Percentiles rank a stretch among this genome's conserved stretches.
These are phyloP conservation scores for Phlogophora meticulosa DNA, from an alignment of 2,888 invertebrate species.

Conservation along the genomic window DNA sequence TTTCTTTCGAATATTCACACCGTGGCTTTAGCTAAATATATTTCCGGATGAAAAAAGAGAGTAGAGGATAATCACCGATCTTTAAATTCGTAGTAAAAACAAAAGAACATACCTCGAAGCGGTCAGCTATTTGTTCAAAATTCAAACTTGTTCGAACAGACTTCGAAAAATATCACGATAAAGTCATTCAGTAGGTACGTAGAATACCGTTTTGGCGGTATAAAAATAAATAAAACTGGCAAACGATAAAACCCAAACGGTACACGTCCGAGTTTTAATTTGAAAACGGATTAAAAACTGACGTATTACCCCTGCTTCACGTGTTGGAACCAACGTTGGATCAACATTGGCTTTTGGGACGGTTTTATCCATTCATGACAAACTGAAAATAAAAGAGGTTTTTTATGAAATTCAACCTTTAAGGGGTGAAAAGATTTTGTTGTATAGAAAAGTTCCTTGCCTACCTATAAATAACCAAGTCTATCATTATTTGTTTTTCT, in stretches of 20 bases:
- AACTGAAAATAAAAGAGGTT: not conserved
- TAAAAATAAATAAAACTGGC: conserved; percentile 64
- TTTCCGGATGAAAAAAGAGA: too few relatives aligned
- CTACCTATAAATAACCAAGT: too few relatives aligned
- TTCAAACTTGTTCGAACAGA: conserved; percentile 7
- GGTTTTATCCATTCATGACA: not conserved
- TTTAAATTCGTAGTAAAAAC: too few relatives aligned
- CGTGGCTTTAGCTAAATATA: too few relatives aligned
- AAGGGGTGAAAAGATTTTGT: too few relatives aligned
- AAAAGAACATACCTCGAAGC: too few relatives aligned
- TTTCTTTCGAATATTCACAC: too few relatives aligned
- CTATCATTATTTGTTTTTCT: too few relatives aligned
- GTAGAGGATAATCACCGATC: too few relatives aligned
- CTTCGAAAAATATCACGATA: conserved; percentile 17
- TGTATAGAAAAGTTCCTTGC: too few relatives aligned
- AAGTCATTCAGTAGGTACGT: conserved; percentile 11
- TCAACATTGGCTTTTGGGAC: conserved; percentile 31
- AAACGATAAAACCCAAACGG: conserved; percentile 68
- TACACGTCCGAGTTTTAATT: conserved; percentile 81
- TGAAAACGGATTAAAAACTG: conserved; percentile 79
- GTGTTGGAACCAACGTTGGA: conserved; percentile 49
- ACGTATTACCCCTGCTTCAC: conserved; percentile 69
- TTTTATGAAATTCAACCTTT: too few relatives aligned
- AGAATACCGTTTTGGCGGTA: conserved; percentile 42
- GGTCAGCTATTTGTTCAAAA: too few relatives aligned